These are phyloP conservation scores for Rhaphigaster nebulosa DNA, from an alignment of 2,888 invertebrate species.

Conservation along the genomic window DNA sequence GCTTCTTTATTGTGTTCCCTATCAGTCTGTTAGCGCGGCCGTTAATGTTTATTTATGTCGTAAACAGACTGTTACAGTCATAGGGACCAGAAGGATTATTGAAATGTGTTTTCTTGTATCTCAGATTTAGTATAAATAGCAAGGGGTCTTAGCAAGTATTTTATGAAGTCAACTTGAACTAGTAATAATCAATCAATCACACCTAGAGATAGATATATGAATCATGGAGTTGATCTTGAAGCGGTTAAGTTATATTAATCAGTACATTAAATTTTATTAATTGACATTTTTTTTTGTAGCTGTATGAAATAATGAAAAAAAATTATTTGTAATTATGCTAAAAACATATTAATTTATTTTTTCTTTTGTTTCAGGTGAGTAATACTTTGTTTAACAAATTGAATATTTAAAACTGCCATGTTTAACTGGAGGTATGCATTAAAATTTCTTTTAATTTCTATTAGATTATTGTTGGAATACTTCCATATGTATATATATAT, in stretches of 20 bases:
- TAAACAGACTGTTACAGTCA: background rate
- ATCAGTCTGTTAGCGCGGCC: background rate
- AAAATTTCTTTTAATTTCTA: background rate
- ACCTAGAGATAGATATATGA: no score
- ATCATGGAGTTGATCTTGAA: no score
- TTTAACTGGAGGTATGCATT: background rate
- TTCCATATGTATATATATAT: no score
- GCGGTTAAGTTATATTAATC: no score
- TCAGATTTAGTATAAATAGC: no score
- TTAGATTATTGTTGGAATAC: background rate
- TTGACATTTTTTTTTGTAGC: no score
- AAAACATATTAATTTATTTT: background rate
- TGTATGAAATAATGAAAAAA: no score
- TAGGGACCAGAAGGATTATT: background rate
- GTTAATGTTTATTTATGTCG: slow-evolving; percentile 9
- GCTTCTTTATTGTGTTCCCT: background rate
- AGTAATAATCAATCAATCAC: no score
- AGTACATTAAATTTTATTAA: no score
- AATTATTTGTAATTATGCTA: no score
- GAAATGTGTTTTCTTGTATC: background rate
- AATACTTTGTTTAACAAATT: background rate
- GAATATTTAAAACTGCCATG: background rate
- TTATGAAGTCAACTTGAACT: no score
- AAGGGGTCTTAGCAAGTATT: no score
- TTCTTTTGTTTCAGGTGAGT: slow-evolving; percentile 1